Conservation (phyloP, 2,797 vertebrate species). For the Sebastes itinus region DNA sequence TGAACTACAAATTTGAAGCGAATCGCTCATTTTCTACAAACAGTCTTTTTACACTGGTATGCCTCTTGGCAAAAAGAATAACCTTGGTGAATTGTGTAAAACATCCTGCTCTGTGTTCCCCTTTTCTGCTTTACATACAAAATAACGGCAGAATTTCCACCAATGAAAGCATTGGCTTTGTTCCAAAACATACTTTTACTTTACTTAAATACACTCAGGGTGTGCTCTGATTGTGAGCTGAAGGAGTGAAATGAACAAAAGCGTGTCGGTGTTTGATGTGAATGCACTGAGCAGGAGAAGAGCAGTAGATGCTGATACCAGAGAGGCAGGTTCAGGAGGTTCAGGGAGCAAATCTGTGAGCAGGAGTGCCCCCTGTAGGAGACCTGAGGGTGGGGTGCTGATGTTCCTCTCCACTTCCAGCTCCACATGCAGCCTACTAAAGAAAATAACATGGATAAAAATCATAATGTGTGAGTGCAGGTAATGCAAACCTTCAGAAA, state of each 20-base stretch:
- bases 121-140: background rate
- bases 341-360: conserved; percentile 3
- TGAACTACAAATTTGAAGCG: background rate
- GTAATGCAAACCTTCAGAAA: background rate
- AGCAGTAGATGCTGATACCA: background rate
- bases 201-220: background rate
- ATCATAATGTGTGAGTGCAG: background rate
- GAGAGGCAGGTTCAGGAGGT: background rate
- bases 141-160: background rate
- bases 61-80: background rate
- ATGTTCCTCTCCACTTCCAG: background rate
- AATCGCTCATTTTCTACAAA: background rate
- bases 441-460: background rate
- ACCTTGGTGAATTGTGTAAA: background rate
- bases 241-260: background rate
- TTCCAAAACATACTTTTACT: background rate
- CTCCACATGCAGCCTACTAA: background rate
- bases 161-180: background rate
- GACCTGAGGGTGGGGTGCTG: background rate
- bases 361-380: conserved; percentile 42
- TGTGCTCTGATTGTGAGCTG: background rate
- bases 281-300: background rate
- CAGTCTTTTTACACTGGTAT: background rate
- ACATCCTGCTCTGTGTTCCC: background rate
- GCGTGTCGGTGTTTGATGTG: background rate